Conservation (phyloP, 1,140 invertebrate genomes). For the Ceratosolen solmsi region DNA sequence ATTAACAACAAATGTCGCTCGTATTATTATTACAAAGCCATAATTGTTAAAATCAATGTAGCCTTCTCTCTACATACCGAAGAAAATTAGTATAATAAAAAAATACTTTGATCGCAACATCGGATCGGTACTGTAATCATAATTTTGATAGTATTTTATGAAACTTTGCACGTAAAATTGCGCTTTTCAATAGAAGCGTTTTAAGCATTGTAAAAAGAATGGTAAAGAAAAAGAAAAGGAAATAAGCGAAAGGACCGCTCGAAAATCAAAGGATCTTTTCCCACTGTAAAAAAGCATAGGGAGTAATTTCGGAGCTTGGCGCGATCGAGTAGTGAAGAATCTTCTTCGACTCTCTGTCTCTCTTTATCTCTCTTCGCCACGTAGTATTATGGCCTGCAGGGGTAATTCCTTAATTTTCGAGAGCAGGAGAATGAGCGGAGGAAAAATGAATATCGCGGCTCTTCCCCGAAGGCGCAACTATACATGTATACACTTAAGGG, state of each 20-base stretch:
- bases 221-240: not conserved
- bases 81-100: too few relatives aligned
- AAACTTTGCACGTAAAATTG: not conserved
- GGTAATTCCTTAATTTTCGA: constrained; percentile 59
- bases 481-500: constrained; percentile 57
- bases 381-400: constrained; percentile 44
- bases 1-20: too few relatives aligned
- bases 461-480: constrained; percentile 55
- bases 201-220: not conserved
- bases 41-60: too few relatives aligned
- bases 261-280: constrained; percentile 33
- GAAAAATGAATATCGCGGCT: constrained; percentile 34
- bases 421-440: constrained; percentile 48
- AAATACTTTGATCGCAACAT: too few relatives aligned
- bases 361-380: constrained; percentile 5
- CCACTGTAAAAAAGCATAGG: not conserved
- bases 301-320: constrained; percentile 37
- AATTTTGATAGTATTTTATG: not conserved
- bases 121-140: too few relatives aligned
- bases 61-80: too few relatives aligned
- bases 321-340: constrained; percentile 23
- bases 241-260: not conserved
- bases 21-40: too few relatives aligned
- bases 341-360: not conserved
- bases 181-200: constrained; percentile 13